A percentile compares a stretch with the other conserved stretches of the same genome.
Evolutionary conservation across 2,888 invertebrate genomes (phyloP).

Genomic region (Synanthedon tipuliformis): DNA sequence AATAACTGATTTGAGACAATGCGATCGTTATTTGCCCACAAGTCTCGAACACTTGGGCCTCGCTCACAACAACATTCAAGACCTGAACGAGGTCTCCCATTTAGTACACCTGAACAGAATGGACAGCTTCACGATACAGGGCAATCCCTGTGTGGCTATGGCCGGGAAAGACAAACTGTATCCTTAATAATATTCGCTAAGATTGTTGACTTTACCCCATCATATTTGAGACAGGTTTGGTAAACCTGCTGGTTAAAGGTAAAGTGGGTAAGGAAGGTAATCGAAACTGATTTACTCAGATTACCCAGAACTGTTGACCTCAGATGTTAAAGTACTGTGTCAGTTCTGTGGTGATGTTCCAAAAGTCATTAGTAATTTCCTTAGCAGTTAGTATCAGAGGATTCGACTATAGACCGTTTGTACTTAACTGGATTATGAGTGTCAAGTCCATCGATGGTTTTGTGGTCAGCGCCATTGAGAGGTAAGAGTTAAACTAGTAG

Average conservation of each 20-base stretch:
- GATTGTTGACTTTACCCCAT: too few species aligned
- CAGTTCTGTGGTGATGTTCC: too few species aligned
- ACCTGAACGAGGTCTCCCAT: conserved; percentile 88
- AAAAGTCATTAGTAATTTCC: conserved; percentile 5
- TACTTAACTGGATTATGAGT: conserved; percentile 93
- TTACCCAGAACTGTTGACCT: too few species aligned
- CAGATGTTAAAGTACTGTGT: too few species aligned
- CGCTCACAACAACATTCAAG: conserved; percentile 84
- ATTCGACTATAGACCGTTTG: conserved; percentile 92
- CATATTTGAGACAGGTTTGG: too few species aligned
- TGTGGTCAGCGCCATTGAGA: conserved; percentile 90
- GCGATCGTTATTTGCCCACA: conserved; percentile 84
- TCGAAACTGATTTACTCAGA: too few species aligned
- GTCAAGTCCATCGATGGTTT: conserved; percentile 90
- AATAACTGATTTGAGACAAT: conserved; percentile 82
- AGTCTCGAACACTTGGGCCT: conserved; percentile 81
- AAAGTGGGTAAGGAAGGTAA: too few species aligned
- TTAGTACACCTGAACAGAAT: conserved; percentile 80
- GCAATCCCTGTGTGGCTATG: conserved; percentile 89
- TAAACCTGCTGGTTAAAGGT: too few species aligned
- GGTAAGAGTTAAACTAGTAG: conserved; percentile 58
- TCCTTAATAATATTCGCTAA: conserved; percentile 57
- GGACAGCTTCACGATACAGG: conserved; percentile 84
- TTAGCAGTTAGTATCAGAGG: conserved; percentile 68
- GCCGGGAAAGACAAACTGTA: conserved; percentile 80